Percentiles rank a stretch among this genome's conserved stretches.
These are phyloP conservation scores for Saccopteryx leptura DNA, from an alignment of 2,113 vertebrate species.

Conservation along the genomic window DNA sequence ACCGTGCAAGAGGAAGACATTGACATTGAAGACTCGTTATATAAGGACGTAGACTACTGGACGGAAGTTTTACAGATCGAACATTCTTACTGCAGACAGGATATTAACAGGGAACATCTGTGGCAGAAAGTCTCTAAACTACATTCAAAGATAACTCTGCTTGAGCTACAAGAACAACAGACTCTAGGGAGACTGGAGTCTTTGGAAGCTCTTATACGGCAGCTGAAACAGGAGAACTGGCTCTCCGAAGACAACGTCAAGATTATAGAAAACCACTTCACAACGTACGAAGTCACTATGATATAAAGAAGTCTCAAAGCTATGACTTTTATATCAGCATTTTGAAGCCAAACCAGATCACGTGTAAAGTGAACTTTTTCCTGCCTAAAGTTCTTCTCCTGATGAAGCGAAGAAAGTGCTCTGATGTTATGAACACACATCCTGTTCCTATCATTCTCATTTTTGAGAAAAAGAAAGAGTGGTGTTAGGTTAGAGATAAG, in stretches of 20 bases:
- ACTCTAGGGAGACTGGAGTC: conserved; percentile 90
- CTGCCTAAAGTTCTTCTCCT: conserved; percentile 38
- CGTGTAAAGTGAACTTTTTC: conserved; percentile 55
- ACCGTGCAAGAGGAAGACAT: conserved; percentile 75
- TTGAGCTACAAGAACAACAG: conserved; percentile 91
- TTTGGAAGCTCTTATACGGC: conserved; percentile 90
- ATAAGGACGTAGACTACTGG: conserved; percentile 54
- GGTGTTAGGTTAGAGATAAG: background rate
- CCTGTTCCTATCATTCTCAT: background rate
- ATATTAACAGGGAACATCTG: conserved; percentile 90
- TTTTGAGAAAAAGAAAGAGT: conserved; percentile 21
- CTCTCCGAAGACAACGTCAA: conserved; percentile 92
- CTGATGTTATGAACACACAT: background rate
- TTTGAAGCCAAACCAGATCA: conserved; percentile 62
- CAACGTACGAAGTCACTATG: conserved; percentile 88
- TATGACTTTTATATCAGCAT: conserved; percentile 40
- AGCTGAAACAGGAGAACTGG: conserved; percentile 90
- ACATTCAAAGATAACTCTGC: conserved; percentile 91
- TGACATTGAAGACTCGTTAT: conserved; percentile 73
- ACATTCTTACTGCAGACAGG: conserved; percentile 92
- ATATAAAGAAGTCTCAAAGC: conserved; percentile 80
- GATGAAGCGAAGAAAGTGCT: conserved; percentile 23
- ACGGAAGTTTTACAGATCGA: conserved; percentile 88
- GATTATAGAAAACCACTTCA: conserved; percentile 89
- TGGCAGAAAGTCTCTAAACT: conserved; percentile 93